Conservation (phyloP, 2,797 vertebrate species). For the Ctenosaura bakeri region DNA sequence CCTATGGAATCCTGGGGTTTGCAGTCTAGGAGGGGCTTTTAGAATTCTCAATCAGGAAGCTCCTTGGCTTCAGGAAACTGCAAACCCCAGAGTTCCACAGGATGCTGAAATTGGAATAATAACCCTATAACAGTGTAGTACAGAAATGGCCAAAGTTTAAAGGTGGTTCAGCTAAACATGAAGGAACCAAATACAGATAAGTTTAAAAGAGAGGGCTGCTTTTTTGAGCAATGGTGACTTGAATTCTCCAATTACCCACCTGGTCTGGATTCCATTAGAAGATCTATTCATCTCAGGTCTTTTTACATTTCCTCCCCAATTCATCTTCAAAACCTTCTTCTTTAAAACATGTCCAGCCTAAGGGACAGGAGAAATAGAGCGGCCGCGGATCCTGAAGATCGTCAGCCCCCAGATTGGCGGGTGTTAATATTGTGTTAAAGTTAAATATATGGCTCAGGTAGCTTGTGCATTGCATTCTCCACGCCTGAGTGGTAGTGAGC, state of each 20-base stretch:
- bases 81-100: too few relatives aligned
- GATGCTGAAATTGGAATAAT: too few relatives aligned
- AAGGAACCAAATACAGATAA: not conserved
- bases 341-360: conserved; percentile 23
- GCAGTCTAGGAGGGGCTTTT: too few relatives aligned
- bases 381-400: conserved; percentile 36
- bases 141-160: not conserved
- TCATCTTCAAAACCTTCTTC: not conserved
- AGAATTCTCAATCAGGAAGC: too few relatives aligned
- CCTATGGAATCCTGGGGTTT: too few relatives aligned
- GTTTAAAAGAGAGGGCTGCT: not conserved
- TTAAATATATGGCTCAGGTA: conserved; percentile 44
- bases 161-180: not conserved
- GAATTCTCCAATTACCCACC: not conserved
- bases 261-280: not conserved
- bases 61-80: too few relatives aligned
- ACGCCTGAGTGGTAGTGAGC: conserved; percentile 55
- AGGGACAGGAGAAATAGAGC: conserved; percentile 42
- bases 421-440: conserved; percentile 36
- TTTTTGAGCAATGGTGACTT: not conserved
- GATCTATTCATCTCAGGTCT: not conserved
- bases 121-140: too few relatives aligned
- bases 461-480: conserved; percentile 61
- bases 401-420: conserved; percentile 32
- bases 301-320: not conserved